A percentile compares a stretch with the other conserved stretches of the same genome.
Conservation (phyloP, 1,140 invertebrate species). For the Lepidurus arcticus region DNA sequence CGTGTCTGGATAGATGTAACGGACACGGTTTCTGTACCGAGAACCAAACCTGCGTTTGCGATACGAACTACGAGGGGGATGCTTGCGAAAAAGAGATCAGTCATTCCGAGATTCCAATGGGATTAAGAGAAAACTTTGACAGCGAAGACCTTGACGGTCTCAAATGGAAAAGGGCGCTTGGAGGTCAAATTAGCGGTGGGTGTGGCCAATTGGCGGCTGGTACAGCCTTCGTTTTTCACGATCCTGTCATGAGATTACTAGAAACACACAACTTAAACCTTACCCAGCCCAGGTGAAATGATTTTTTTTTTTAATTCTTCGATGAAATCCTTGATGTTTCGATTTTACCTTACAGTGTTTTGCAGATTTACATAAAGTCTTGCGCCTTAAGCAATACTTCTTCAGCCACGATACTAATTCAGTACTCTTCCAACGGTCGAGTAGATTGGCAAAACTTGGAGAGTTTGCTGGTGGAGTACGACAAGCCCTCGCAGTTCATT, state of each 20-base stretch:
- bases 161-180: constrained; percentile 36
- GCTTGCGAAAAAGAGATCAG: constrained; percentile 39
- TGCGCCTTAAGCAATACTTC: constrained; percentile 37
- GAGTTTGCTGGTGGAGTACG: constrained; percentile 27
- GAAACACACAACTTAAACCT: constrained; percentile 45
- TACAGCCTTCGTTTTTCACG: constrained; percentile 43
- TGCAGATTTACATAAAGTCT: constrained; percentile 45
- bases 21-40: constrained; percentile 47
- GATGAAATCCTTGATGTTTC: background rate
- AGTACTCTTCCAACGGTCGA: constrained; percentile 46
- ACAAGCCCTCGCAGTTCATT: constrained; percentile 31
- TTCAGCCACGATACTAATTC: constrained; percentile 43
- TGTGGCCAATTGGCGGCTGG: constrained; percentile 44
- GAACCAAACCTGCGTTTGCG: constrained; percentile 47
- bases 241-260: constrained; percentile 44
- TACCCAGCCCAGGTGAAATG: constrained; percentile 43
- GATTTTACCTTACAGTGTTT: constrained; percentile 38
- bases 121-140: constrained; percentile 43
- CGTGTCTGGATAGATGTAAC: constrained; percentile 46
- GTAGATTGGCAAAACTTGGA: constrained; percentile 46
- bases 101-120: constrained; percentile 40
- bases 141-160: constrained; percentile 33
- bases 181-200: constrained; percentile 40
- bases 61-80: constrained; percentile 43
- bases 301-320: background rate